A percentile compares a stretch with the other conserved stretches of the same genome.
These are phyloP conservation scores for Aleiodes sp. DNA, from an alignment of 1,140 invertebrate species.

Conservation along the genomic window DNA sequence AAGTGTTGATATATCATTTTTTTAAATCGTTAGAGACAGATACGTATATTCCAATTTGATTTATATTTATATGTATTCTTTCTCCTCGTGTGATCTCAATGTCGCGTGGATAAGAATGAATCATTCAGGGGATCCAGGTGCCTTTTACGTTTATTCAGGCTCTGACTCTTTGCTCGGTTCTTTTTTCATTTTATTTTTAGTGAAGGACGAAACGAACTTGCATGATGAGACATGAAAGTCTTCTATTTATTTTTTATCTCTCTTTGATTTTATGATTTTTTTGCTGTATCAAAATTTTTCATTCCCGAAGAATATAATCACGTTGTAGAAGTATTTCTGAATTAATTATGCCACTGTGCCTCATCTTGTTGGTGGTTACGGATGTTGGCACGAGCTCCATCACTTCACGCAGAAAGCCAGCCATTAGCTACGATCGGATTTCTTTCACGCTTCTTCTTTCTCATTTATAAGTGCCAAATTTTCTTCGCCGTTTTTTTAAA, in stretches of 20 bases:
- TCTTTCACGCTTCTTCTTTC: slow-evolving; percentile 29
- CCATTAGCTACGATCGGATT: slow-evolving; percentile 55
- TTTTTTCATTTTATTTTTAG: background rate
- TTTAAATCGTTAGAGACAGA: slow-evolving; percentile 4
- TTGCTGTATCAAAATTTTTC: background rate
- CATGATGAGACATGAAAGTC: background rate
- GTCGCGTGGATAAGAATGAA: slow-evolving; percentile 29
- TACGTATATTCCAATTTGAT: background rate
- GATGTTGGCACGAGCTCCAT: slow-evolving; percentile 61
- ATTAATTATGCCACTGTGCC: no score
- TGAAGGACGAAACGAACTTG: slow-evolving; percentile 27
- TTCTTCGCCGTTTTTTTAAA: background rate
- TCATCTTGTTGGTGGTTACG: slow-evolving; percentile 54
- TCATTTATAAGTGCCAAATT: background rate
- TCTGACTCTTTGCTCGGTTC: slow-evolving; percentile 21
- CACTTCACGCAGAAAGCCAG: slow-evolving; percentile 58
- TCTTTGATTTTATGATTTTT: background rate
- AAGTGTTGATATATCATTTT: background rate
- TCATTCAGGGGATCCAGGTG: slow-evolving; percentile 38
- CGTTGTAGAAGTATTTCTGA: no score
- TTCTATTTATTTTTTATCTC: background rate
- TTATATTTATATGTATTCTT: slow-evolving; percentile 4
- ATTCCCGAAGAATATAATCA: no score
- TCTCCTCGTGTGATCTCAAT: background rate
- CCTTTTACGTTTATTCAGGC: slow-evolving; percentile 32